Evolutionary conservation across 2,797 vertebrate genomes (phyloP).

Genomic region (Anguilla megastoma): DNA sequence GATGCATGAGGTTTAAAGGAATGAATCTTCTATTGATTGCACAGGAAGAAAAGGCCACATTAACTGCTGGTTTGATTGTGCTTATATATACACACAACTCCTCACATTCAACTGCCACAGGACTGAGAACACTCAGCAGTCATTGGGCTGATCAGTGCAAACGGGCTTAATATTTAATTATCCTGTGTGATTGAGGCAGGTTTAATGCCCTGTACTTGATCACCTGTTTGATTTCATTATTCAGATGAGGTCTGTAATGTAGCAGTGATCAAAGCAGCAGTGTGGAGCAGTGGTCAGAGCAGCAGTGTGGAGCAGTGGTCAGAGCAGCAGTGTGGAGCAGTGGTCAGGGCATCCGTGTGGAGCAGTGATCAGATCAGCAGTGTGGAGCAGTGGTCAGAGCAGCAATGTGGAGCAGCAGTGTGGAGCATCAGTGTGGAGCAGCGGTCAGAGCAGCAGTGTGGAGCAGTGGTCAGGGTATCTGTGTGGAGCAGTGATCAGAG

Average conservation of each 20-base stretch:
- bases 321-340: too few species aligned
- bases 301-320: too few species aligned
- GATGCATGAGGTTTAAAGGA: neutral
- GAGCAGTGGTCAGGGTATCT: too few species aligned
- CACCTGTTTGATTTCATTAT: slow-evolving; percentile 5
- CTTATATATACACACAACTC: neutral
- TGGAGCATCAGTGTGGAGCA: neutral
- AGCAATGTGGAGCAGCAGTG: too few species aligned
- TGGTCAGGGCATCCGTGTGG: too few species aligned
- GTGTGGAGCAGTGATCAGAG: too few species aligned
- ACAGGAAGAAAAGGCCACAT: neutral
- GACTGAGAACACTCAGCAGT: neutral
- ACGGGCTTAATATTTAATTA: neutral
- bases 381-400: too few species aligned
- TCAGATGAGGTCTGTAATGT: neutral
- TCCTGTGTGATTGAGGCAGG: neutral
- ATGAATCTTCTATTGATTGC: neutral
- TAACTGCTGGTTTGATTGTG: neutral
- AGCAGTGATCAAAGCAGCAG: too few species aligned
- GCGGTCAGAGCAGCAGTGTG: neutral
- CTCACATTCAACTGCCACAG: neutral
- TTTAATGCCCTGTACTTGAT: neutral
- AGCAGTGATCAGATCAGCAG: too few species aligned
- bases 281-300: too few species aligned
- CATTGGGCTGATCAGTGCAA: slow-evolving; percentile 3